Percentiles rank a stretch among this genome's conserved stretches.
These are phyloP conservation scores for Neodontobutis hainanensis DNA, from an alignment of 2,113 vertebrate species.

Conservation along the genomic window DNA sequence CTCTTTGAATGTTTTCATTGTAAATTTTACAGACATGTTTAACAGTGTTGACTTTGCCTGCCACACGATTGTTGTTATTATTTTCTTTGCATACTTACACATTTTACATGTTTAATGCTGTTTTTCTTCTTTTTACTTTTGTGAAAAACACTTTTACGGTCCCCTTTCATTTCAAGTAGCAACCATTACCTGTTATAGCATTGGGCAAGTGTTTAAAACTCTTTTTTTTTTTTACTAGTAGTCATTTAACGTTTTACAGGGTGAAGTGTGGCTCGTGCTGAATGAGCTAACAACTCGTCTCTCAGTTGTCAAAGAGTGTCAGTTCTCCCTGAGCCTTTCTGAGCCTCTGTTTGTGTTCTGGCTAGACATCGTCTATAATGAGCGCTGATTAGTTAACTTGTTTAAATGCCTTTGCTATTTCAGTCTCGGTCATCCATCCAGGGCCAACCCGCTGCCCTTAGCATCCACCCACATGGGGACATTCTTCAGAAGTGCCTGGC, in stretches of 20 bases:
- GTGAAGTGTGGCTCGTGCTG: conserved; percentile 17
- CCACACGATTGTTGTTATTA: not conserved
- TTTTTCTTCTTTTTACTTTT: not conserved
- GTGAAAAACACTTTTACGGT: not conserved
- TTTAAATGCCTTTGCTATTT: conserved; percentile 76
- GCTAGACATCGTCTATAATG: conserved; percentile 81
- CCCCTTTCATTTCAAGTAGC: conserved; percentile 18
- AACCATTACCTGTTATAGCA: not conserved
- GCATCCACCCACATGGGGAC: conserved; percentile 41
- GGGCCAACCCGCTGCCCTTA: conserved; percentile 16
- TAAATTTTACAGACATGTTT: no score
- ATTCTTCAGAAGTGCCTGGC: conserved; percentile 68
- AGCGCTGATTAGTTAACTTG: conserved; percentile 78
- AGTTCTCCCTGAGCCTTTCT: conserved; percentile 59
- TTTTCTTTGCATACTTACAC: not conserved
- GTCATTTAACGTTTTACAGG: conserved; percentile 21
- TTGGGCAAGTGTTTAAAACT: conserved; percentile 23
- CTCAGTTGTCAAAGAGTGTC: conserved; percentile 68
- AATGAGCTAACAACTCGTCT: conserved; percentile 25
- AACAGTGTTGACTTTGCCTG: no score
- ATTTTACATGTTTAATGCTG: not conserved
- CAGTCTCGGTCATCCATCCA: conserved; percentile 42
- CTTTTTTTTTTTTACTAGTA: conserved; percentile 30
- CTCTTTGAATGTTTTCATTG: no score
- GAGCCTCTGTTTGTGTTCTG: conserved; percentile 79